Base-by-base conservation (phyloP, 92 coral and sea anemone species). In the Epizoanthus ramosus region DNA sequence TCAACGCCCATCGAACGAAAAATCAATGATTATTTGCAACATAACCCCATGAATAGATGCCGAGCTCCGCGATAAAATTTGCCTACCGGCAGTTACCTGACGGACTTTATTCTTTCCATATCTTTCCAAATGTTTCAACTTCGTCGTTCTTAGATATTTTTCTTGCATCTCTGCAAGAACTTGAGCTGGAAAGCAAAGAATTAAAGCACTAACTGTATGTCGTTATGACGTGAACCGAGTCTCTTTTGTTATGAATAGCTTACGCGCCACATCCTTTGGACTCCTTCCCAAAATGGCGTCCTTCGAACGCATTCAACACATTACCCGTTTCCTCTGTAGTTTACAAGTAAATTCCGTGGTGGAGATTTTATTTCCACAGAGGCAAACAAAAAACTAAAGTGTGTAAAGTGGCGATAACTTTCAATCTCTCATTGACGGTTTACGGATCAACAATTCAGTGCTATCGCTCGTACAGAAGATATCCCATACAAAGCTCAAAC, bases 271-370 rank as follows among this genome's bases (percentile, higher is more conserved):
- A 77, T 77, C 82, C 71, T 77, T 77, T 77, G 82, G 82, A 35
- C 82, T 77, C 71, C 82, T 77, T 77, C 70, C 82, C 82, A 77
- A 77, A 77, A 77, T 77, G 82, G 82, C 82, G 82, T 77, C 82
- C 82, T 60, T 41, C 45, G 43, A 77, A 60, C 65, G 71, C 71
- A 77, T 41, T 77, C 54, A 65, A 35, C 71, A 77, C 23, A 77
- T 50, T 39, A 61, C 22, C 50, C 57, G 39, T 37, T 61, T 37
- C 63, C 47, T 60, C 63, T 59, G 71, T 61, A 69, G 63, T 77
- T 77, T 77, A 25, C 37, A 52, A 25, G 25, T 60, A 61, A 61
- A 58, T 6, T 77, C 71, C 57, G 28, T 35, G 28, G 41, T 41
- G n/a, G 6, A 77, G 35, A 3, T 39, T 61, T 23, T 19, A 37